Conservation (phyloP, 2,113 vertebrate species). For the Corythornis cristatus region DNA sequence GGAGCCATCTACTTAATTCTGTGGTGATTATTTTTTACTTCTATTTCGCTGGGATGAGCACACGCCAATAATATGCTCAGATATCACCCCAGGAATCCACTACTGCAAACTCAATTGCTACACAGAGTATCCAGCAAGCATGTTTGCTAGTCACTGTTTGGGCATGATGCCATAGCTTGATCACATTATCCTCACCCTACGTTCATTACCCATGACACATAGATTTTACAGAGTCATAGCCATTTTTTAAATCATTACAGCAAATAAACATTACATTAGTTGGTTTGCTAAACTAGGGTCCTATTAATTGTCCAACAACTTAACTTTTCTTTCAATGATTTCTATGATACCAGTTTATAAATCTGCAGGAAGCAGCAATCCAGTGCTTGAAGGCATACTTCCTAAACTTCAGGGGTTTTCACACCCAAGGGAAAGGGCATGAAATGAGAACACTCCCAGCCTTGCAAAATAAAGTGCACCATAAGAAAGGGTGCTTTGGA, state of each 20-base stretch:
- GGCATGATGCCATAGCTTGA: background rate
- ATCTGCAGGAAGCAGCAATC: background rate
- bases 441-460: background rate
- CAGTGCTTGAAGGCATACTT: background rate
- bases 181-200: background rate
- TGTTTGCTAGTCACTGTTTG: background rate
- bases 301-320: background rate
- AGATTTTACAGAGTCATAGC: conserved; percentile 1
- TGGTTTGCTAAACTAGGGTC: background rate
- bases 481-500: background rate
- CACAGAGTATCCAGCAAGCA: background rate
- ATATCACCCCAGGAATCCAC: background rate
- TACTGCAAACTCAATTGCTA: background rate
- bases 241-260: background rate
- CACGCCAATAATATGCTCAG: background rate
- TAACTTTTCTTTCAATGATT: background rate
- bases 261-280: background rate
- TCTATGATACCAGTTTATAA: background rate
- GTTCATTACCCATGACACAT: background rate
- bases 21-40: background rate
- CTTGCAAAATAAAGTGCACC: background rate
- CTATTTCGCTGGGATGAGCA: background rate
- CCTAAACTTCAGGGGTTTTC: background rate
- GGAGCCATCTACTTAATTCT: conserved; percentile 2
- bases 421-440: background rate